A percentile compares a stretch with the other conserved stretches of the same genome.
These are phyloP conservation scores for Stenotaenia linearis DNA, from an alignment of 2,888 invertebrate genomes.

Conservation along the genomic window DNA sequence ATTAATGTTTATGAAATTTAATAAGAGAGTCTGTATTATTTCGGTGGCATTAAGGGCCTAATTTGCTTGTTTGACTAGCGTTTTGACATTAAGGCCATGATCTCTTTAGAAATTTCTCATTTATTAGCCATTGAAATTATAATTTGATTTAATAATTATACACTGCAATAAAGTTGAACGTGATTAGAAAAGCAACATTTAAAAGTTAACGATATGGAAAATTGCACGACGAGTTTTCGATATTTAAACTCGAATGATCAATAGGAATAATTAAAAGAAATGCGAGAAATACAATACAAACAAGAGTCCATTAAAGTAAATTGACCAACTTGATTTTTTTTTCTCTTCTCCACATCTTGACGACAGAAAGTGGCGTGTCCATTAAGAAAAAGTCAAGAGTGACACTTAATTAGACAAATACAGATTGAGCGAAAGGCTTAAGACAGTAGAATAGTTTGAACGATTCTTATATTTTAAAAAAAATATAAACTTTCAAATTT, in stretches of 20 bases:
- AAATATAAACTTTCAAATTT: neutral
- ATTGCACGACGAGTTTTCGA: neutral
- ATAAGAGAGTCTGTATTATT: neutral
- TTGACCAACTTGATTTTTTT: too few species aligned
- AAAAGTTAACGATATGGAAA: neutral
- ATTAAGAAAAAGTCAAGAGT: too few species aligned
- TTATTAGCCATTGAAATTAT: conserved; percentile 9
- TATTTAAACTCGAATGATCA: neutral
- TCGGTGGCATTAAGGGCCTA: neutral
- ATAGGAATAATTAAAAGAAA: too few species aligned
- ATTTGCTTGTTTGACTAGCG: neutral
- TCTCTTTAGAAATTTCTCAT: conserved; percentile 14
- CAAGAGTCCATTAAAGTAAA: too few species aligned
- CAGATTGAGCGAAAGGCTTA: too few species aligned
- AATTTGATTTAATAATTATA: conserved; percentile 16
- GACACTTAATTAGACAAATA: too few species aligned
- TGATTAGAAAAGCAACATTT: conserved; percentile 16
- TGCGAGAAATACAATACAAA: too few species aligned
- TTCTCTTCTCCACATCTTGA: too few species aligned
- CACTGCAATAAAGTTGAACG: neutral
- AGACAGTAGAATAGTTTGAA: too few species aligned
- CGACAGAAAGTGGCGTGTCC: too few species aligned
- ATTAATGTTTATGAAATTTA: conserved; percentile 1
- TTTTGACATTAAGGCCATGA: neutral
- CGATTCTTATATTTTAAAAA: neutral